A percentile compares a stretch with the other conserved stretches of the same genome.
phyloP scores from a whole-genome alignment of 2,797 vertebrate genomes.

The Anomalospiza imberbis region DNA sequence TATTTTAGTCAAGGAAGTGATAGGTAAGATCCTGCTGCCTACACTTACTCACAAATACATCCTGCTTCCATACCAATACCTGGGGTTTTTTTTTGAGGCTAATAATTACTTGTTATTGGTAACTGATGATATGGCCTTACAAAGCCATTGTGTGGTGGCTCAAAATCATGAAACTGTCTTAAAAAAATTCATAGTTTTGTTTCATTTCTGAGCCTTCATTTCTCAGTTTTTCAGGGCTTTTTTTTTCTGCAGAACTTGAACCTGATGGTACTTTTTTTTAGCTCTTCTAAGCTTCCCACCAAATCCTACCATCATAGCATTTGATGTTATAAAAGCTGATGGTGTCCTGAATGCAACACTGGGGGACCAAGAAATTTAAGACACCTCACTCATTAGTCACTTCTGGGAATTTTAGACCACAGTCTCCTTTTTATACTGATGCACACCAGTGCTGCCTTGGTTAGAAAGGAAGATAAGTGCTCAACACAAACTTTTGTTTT shows the following conservation, averaged over 20 bases:
- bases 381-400: neutral
- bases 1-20: slow-evolving; percentile 92
- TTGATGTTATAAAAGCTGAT: neutral
- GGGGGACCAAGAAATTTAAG: neutral
- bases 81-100: neutral
- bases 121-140: neutral
- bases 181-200: neutral
- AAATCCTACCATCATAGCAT: neutral
- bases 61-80: neutral
- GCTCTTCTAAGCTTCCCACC: neutral
- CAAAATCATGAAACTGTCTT: neutral
- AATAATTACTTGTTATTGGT: neutral
- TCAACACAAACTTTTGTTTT: neutral
- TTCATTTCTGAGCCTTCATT: neutral
- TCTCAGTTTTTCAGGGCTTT: neutral
- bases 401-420: neutral
- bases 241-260: neutral
- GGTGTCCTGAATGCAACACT: neutral
- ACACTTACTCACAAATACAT: neutral
- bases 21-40: slow-evolving; percentile 79
- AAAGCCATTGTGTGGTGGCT: neutral
- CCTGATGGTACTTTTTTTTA: neutral
- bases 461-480: neutral
- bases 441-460: neutral
- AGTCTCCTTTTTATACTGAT: neutral